A percentile compares a stretch with the other conserved stretches of the same genome.
Conservation (phyloP, 2,888 invertebrate species). For the Thera obeliscata region DNA sequence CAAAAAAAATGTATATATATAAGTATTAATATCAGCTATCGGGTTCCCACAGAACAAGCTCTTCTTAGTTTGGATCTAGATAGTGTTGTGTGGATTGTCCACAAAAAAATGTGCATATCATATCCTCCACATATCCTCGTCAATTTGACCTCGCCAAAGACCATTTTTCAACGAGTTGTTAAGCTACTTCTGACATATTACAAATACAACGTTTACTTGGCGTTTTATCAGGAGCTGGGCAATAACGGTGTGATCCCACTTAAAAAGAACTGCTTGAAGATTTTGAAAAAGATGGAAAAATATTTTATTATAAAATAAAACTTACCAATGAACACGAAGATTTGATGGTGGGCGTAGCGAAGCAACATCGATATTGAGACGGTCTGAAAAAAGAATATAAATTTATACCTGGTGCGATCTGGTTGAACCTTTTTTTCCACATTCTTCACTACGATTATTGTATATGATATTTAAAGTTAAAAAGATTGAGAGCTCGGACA, state of each 20-base stretch:
- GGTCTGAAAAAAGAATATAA: conserved; percentile 89
- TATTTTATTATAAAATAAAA: conserved; percentile 45
- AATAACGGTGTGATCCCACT: conserved; percentile 22
- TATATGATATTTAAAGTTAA: no score
- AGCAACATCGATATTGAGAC: conserved; percentile 98
- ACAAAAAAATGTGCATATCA: no score
- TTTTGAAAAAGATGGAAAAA: conserved; percentile 8
- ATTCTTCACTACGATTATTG: no score
- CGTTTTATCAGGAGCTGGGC: conserved; percentile 17
- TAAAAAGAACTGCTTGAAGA: conserved; percentile 8
- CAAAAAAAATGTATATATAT: no score
- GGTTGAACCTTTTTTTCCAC: no score
- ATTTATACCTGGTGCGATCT: not conserved
- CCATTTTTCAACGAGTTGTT: not conserved
- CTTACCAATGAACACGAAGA: conserved; percentile 99
- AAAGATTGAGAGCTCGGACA: no score
- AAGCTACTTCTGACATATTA: conserved; percentile 1
- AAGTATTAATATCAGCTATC: no score
- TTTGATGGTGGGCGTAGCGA: conserved; percentile 99
- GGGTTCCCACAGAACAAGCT: no score
- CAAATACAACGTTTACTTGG: conserved; percentile 11
- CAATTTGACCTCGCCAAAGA: not conserved
- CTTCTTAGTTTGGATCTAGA: no score
- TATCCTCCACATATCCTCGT: no score
- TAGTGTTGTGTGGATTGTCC: no score